Conservation (phyloP, 1,140 invertebrate species). For the Antheraea mylitta region DNA sequence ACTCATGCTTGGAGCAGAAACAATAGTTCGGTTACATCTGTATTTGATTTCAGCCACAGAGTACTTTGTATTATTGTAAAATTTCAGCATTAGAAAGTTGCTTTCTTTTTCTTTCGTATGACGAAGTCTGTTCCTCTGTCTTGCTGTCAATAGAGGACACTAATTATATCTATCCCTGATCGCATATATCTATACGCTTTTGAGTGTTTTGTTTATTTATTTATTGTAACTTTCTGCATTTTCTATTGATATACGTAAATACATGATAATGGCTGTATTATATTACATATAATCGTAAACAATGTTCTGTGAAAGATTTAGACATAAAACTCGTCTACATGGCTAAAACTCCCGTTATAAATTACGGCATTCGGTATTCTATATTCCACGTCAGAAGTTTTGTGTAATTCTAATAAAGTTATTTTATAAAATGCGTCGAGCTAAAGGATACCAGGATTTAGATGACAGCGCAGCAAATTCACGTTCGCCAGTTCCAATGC, state of each 20-base stretch:
- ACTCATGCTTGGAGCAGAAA: no score
- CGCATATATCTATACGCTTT: background rate
- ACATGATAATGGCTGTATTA: background rate
- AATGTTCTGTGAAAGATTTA: background rate
- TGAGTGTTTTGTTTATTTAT: constrained; percentile 2
- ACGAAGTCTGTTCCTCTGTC: background rate
- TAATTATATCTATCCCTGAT: background rate
- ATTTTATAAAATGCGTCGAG: constrained; percentile 51
- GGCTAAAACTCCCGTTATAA: constrained; percentile 48
- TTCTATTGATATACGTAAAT: background rate
- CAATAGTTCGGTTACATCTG: no score
- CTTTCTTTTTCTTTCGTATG: background rate
- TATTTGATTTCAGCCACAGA: no score
- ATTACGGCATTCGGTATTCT: constrained; percentile 17
- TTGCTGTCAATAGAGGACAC: background rate
- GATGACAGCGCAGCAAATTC: constrained; percentile 61
- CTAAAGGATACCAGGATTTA: constrained; percentile 75
- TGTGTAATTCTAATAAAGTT: constrained; percentile 38
- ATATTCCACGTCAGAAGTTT: constrained; percentile 53
- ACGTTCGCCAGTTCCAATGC: constrained; percentile 52
- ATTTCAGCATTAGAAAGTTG: background rate
- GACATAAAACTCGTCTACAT: constrained; percentile 7
- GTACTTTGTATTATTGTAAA: no score
- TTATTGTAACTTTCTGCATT: background rate
- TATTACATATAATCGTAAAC: background rate